phyloP scores from a whole-genome alignment of 2,888 invertebrate species.

The Mylabris sibirica region DNA sequence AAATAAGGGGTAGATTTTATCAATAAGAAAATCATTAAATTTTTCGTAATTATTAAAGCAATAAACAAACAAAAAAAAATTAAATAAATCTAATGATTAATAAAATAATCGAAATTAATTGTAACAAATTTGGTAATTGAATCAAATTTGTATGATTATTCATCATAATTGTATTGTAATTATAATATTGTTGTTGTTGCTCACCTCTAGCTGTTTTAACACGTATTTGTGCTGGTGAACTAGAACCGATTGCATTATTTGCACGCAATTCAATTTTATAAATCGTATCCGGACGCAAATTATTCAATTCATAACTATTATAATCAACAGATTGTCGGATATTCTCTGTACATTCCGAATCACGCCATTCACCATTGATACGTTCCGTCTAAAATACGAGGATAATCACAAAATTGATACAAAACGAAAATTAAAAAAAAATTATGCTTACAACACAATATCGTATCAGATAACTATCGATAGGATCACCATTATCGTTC shows the following conservation, averaged over 20 bases:
- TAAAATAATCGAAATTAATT: constrained; percentile 28
- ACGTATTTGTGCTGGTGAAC: constrained; percentile 77
- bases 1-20: neutral
- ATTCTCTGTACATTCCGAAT: constrained; percentile 65
- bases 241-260: constrained; percentile 85
- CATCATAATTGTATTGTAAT: constrained; percentile 41
- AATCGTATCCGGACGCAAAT: constrained; percentile 78
- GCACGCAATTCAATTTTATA: constrained; percentile 87
- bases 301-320: constrained; percentile 72
- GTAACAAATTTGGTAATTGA: constrained; percentile 18
- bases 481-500: constrained; percentile 88
- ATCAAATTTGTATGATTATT: constrained; percentile 37
- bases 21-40: constrained; percentile 22
- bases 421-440: neutral
- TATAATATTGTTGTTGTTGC: constrained; percentile 56
- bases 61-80: constrained; percentile 38
- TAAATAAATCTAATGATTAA: constrained; percentile 19
- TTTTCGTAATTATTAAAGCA: constrained; percentile 20
- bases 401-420: neutral
- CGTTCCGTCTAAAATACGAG: constrained; percentile 67
- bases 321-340: constrained; percentile 71
- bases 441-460: constrained; percentile 76
- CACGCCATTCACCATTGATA: constrained; percentile 73
- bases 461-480: constrained; percentile 81
- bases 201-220: constrained; percentile 90